Base-by-base conservation (phyloP, 2,797 vertebrate genomes). In the Scarus forsteni region DNA sequence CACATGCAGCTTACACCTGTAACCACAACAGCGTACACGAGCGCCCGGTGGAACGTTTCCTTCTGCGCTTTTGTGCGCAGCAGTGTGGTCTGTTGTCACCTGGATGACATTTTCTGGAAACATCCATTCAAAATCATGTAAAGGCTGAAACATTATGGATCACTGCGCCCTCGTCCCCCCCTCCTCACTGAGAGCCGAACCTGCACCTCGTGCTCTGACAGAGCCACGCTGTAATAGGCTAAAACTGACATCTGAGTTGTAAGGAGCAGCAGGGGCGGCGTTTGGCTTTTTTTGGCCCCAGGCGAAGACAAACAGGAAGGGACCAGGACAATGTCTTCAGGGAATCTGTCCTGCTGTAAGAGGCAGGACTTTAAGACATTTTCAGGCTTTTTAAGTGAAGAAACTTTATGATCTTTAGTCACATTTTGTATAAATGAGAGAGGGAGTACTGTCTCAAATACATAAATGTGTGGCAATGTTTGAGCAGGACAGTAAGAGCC, bases 1-100 rank as follows among this genome's bases (percentile, higher is more conserved):
- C 72, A 60, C 66, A 56, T 53, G 69, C 27, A 27, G 27, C 27
- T 27, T 71, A 68, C 83, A 89, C 87, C 86, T 87, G 86, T 85
- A 84, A 84, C 80, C 73, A 52, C 59, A 27, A 27, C 27, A 76
- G 52, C 63, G 51, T 11, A 56, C 59, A 19, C 8, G 35, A 3
- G 57, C 18, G 39, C 39, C 61, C 43, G 34, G 39, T 46, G 11
- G 19, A 44, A 45, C 11, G 1, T 18, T 36, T 10, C 49, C 0
- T 44, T 65, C 27, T 39, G 13, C 19, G 3, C 40, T 16, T 42
- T 54, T 48, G 48, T n/a, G 4, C 27, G 27, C 27, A 2, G 18
- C 13, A 8, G 8, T 44, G 38, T 34, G 52, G 14, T 64, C 36
- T 44, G 4, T 35, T 79, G 64, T 79, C 78, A 75, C 10, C 15